Evolutionary conservation across 2,888 invertebrate species (phyloP), one percentile per base, ranked within the genome.

Genomic region (Acrocera orbiculus): DNA sequence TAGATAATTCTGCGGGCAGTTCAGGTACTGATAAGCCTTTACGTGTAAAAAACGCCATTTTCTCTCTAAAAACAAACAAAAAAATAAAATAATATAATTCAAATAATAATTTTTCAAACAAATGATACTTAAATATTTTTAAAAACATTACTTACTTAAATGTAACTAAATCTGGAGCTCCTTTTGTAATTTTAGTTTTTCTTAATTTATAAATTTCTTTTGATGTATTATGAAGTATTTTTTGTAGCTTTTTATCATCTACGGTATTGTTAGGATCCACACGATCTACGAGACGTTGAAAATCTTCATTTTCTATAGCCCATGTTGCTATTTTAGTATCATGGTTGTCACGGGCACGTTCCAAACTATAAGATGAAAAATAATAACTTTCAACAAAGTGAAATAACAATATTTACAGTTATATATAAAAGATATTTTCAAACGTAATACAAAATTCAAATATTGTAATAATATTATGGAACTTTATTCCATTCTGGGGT

Each of bases 1-100:
- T 54, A 36, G 51, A 48, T 36, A 51, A 48, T 44, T 80, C 78
- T 13, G 69, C 66, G 2, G 81, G 79, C 42, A 82, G 58, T 41
- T 78, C 69, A 36, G 85, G 83, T 49, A 85, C 76, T 39, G 71
- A 75, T 20, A 75, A 60, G 47, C 78, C 81, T 42, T 76, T 72
- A 47, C 80, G 74, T 2, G 89, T 90, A 61, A 93, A 92, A 65
- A 92, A 93, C 26, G 89, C 87, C 79, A 93, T 90, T 63, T 92
- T 92, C 63, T 92, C 90, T 65, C 92, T 92, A n/a, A n/a, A n/a
- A n/a, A n/a, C n/a, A n/a, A n/a, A n/a, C n/a, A n/a, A n/a, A n/a
- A n/a, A n/a, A n/a, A n/a, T n/a, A n/a, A n/a, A n/a, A n/a, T n/a
- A n/a, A n/a, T n/a, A n/a, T n/a, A n/a, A n/a, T n/a, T n/a, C 16